phyloP scores from a whole-genome alignment of 2,888 invertebrate species.

The Dexiosoma caninum region DNA sequence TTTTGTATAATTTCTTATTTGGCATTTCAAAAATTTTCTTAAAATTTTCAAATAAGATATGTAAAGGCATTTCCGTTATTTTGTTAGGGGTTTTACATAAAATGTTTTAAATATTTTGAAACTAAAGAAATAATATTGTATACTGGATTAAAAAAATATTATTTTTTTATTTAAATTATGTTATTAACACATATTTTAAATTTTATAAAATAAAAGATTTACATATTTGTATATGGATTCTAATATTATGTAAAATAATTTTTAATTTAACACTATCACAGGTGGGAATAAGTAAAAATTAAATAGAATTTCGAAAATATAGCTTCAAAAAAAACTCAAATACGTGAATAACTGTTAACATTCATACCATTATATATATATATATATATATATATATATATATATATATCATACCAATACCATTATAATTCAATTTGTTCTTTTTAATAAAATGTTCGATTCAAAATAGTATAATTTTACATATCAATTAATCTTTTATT shows the following conservation, averaged over 20 bases:
- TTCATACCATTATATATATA: not conserved
- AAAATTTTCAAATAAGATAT: slow-evolving; percentile 45
- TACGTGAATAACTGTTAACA: not conserved
- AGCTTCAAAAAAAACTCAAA: not conserved
- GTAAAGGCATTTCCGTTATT: slow-evolving; percentile 43
- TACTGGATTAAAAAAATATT: slow-evolving; percentile 19
- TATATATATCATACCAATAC: too few relatives aligned
- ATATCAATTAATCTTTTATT: too few relatives aligned
- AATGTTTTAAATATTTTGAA: slow-evolving; percentile 1
- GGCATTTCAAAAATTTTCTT: slow-evolving; percentile 1
- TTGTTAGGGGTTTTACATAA: not conserved
- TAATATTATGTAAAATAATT: slow-evolving; percentile 4
- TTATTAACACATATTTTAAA: not conserved
- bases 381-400: too few relatives aligned
- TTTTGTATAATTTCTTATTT: not conserved
- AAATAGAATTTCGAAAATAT: not conserved
- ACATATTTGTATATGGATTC: slow-evolving; percentile 1
- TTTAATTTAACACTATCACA: slow-evolving; percentile 70
- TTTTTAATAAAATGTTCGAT: too few relatives aligned
- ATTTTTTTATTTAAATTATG: not conserved
- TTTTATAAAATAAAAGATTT: slow-evolving; percentile 11
- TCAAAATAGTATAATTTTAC: too few relatives aligned
- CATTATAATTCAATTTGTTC: too few relatives aligned
- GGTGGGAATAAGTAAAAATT: slow-evolving; percentile 68
- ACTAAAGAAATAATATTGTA: slow-evolving; percentile 28